Conservation (phyloP, 2,113 vertebrate species). For the Panthera leo region DNA sequence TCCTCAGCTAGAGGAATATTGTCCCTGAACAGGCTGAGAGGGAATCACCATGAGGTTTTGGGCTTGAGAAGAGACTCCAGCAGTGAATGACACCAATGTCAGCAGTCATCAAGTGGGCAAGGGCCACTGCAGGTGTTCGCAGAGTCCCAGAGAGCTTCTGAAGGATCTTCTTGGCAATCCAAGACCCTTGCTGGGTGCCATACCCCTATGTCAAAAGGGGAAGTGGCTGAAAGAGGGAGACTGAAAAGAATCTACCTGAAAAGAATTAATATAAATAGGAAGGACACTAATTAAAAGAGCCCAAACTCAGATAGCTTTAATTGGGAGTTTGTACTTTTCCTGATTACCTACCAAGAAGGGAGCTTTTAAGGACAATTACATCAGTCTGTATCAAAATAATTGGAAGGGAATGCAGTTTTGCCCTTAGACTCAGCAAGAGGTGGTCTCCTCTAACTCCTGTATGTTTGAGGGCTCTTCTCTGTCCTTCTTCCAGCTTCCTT, state of each 20-base stretch:
- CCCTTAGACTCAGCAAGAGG: not conserved
- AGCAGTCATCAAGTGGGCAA: not conserved
- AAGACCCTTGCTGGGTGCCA: not conserved
- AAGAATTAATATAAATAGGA: not conserved
- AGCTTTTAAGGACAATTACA: not conserved
- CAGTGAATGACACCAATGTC: not conserved
- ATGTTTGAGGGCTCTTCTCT: not conserved
- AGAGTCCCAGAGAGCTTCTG: not conserved
- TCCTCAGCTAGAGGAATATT: not conserved
- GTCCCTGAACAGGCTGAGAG: not conserved
- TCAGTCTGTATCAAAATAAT: not conserved
- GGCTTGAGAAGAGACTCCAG: not conserved
- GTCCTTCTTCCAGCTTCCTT: not conserved
- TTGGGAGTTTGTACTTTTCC: not conserved
- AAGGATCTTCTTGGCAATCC: not conserved
- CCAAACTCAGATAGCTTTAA: not conserved
- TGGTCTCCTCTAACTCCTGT: not conserved
- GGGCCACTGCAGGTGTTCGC: not conserved
- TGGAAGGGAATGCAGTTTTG: not conserved
- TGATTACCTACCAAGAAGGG: not conserved
- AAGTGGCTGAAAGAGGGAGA: not conserved
- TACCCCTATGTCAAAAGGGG: too few relatives aligned
- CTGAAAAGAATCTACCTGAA: not conserved
- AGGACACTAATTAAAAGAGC: not conserved
- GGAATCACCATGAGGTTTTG: not conserved